A percentile compares a stretch with the other conserved stretches of the same genome.
phyloP scores from a whole-genome alignment of 1,140 invertebrate species.

The Fopius arisanus region DNA sequence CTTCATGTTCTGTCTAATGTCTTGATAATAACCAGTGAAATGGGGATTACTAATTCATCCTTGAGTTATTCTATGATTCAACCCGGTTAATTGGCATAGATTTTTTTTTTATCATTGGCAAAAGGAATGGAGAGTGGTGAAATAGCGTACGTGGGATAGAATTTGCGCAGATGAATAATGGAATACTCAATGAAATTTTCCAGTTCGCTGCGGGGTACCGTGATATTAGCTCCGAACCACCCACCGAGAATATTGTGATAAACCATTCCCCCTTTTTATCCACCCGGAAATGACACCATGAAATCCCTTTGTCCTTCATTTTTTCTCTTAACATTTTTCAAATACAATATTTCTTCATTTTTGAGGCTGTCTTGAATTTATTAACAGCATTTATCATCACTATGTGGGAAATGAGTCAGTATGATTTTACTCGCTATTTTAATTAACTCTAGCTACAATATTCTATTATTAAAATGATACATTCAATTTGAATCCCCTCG shows the following conservation, averaged over 20 bases:
- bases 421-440: too few relatives aligned
- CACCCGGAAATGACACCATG: background rate
- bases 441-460: too few relatives aligned
- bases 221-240: slow-evolving; percentile 62
- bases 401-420: background rate
- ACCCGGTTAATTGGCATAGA: too few relatives aligned
- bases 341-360: background rate
- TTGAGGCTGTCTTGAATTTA: background rate
- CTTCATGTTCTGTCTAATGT: too few relatives aligned
- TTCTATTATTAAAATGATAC: too few relatives aligned
- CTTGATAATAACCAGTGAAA: too few relatives aligned
- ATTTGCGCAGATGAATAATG: slow-evolving; percentile 58
- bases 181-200: slow-evolving; percentile 65
- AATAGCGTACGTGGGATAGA: background rate
- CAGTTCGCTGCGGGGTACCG: slow-evolving; percentile 61
- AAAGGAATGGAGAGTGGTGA: too few relatives aligned
- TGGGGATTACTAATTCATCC: too few relatives aligned
- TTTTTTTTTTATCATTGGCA: too few relatives aligned
- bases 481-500: background rate
- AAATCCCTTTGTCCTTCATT: background rate
- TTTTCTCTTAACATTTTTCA: background rate
- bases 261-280: slow-evolving; percentile 14
- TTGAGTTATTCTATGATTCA: too few relatives aligned
- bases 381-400: background rate
- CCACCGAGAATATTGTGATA: slow-evolving; percentile 27